Base-by-base conservation (phyloP, 2,797 vertebrate species). In the Sorex maritimensis region DNA sequence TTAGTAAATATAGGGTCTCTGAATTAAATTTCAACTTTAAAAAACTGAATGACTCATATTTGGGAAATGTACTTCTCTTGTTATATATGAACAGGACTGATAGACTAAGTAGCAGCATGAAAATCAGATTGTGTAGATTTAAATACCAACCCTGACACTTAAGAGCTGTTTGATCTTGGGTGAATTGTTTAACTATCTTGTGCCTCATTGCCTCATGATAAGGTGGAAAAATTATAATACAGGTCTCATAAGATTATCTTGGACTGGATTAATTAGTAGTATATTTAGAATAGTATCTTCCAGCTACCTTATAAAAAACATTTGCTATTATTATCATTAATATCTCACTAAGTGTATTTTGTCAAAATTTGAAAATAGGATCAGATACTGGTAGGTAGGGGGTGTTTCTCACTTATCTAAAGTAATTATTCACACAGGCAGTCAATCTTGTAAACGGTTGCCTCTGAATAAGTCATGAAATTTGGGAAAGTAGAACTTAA, bases 401-500 rank as follows among this genome's bases (percentile, higher is more conserved):
- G 30, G 61, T 80, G 46, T 49, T 72, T 63, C 67, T 95, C 49
- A 52, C 11, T 94, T n/a, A 52, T 46, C 72, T 80, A 2, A 81
- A 41, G 55, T 90, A 81, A 10, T 71, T 58, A 58, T 71, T 78
- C 61, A 55, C 71, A 2, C 17, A 86, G 49, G 75, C 30, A 74
- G 15, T 69, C 46, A 71, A 73, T 38, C 26, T 69, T n/a, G 30
- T 65, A 91, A 86, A 5, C 8, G 21, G 28, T 93, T 81, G 65
- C 21, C 61, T 96, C 38, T 84, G 69, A 11, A 79, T 30, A 89
- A 38, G 12, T 91, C 30, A 86, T 2, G 5, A 65, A 23, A 78
- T 81, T 83, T 86, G 52, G n/a, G 24, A 77, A 94, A 87, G 5
- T 74, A 92, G 41, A 65, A 86, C 49, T 78, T 90, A 86, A 86